Evolutionary conservation across 53 echinoderm and acorn worm genomes (phyloP), one percentile per base, ranked within the genome.

Genomic region (Pentamera pediparva): DNA sequence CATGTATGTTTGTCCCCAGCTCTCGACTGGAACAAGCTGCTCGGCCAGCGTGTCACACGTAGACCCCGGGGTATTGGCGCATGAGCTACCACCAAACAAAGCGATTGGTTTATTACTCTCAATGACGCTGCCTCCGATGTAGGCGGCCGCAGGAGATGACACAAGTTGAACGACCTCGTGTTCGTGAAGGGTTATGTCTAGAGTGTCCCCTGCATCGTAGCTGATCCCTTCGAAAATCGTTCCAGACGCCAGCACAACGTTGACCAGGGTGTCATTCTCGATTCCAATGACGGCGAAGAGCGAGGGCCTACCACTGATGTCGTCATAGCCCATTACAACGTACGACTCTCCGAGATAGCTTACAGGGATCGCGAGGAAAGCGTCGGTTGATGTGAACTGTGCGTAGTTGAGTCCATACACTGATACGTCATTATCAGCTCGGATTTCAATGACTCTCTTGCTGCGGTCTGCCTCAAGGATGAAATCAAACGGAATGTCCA

Each of bases 111-210:
- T 86, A 51, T 86, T 65, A 34, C 71, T 48, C 53, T 77, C 71
- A 54, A 86, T 34, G 8, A 86, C 38, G 24, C 82, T 86, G 18
- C 86, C 86, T 1, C 82, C 76, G 1, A 86, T 35, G 45, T 77
- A 82, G 7, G 64, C 54, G 22, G 12, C 20, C 0, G 0, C 25
- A 1, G 10, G 24, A n/a, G n/a, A n/a, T 22, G 69, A 48, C 31
- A 82, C 82, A 50, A 86, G 48, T 7, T 86, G 86, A 60, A 86
- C 41, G 1, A 71, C 77, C 57, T 86, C 86, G 33, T 82, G 62
- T n/a, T 70, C 33, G 9, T 71, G 6, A 0, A 86, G 26, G 24
- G 30, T 61, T 25, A 86, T 76, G 5, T 22, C 48, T 18, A 86
- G n/a, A 17, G 76, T 50, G 4, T 86, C 86, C 33, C 86, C 82